Percentiles rank a stretch among this genome's conserved stretches.
Evolutionary conservation across 2,113 vertebrate genomes (phyloP).

Genomic region (human (Homo sapiens)): GRCh38 chr2:75636001-75636500

Average conservation of each 20-base stretch:
- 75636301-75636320: not conserved
- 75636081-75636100: not conserved
- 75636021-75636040: not conserved
- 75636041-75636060: not conserved
- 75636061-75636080: not conserved
- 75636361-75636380: not conserved
- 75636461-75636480: not conserved
- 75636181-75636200: not conserved
- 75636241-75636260: not conserved
- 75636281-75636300: not conserved
- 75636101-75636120: not conserved
- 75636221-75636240: too few species aligned
- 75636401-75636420: not conserved
- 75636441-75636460: not conserved
- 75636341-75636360: not conserved
- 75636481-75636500: not conserved
- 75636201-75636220: fast-evolving
- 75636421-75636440: not conserved
- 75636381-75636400: not conserved
- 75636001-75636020: not conserved
- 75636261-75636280: too few species aligned
- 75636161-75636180: too few species aligned
- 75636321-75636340: not conserved
- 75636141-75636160: too few species aligned
- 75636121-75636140: not conserved